These are phyloP conservation scores for Propithecus coquereli DNA, from an alignment of 2,113 vertebrate genomes.

Conservation along the genomic window DNA sequence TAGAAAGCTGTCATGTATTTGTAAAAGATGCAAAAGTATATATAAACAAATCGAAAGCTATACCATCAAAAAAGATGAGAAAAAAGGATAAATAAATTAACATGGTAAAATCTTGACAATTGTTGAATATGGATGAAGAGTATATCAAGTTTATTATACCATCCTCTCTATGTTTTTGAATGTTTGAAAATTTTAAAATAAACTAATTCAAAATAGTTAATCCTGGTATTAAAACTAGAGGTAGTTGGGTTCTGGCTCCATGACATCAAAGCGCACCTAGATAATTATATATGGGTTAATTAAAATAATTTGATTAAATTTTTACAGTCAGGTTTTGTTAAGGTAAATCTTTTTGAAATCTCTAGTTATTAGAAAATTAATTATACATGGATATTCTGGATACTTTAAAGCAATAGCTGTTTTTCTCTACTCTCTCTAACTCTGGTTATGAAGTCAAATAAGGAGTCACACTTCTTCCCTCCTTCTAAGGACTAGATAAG, in stretches of 20 bases:
- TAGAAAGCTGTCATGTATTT: neutral
- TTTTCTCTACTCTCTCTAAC: neutral
- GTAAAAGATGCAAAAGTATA: neutral
- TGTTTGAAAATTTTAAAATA: slow-evolving; percentile 7
- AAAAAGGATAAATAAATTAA: neutral
- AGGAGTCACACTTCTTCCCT: neutral
- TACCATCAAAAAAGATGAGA: neutral
- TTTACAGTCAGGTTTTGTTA: slow-evolving; percentile 60
- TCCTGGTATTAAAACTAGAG: slow-evolving; percentile 21
- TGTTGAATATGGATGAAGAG: neutral
- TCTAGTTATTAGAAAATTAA: slow-evolving; percentile 57
- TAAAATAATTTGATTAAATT: slow-evolving; percentile 68
- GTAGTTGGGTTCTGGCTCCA: slow-evolving; percentile 55
- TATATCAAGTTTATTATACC: neutral
- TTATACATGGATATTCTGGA: neutral
- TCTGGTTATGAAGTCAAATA: neutral
- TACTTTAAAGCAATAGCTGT: neutral
- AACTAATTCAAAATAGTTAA: slow-evolving; percentile 47
- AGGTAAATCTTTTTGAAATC: slow-evolving; percentile 60
- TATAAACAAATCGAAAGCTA: neutral
- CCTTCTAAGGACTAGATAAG: neutral
- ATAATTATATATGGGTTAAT: slow-evolving; percentile 75
- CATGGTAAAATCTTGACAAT: neutral
- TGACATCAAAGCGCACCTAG: slow-evolving; percentile 66
- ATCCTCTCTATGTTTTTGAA: neutral